Conservation (phyloP, 2,888 invertebrate genomes). For the Listrodromus nycthemerus region DNA sequence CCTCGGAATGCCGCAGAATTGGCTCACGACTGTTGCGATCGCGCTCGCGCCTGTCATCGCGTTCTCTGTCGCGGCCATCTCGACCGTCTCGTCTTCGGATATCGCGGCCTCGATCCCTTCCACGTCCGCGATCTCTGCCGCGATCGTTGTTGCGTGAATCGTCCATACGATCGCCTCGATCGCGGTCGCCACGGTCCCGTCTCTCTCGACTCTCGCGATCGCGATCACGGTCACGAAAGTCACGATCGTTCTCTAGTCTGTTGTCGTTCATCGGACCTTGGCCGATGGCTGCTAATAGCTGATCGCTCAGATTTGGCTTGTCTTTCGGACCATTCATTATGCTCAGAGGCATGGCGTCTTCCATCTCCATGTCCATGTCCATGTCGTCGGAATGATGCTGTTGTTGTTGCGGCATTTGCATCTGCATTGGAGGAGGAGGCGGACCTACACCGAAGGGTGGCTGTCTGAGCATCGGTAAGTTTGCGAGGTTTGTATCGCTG, state of each 20-base stretch:
- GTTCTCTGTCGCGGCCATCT: constrained; percentile 80
- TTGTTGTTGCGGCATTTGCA: constrained; percentile 72
- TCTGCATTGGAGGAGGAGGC: constrained; percentile 80
- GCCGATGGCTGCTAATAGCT: constrained; percentile 86
- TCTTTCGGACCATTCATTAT: constrained; percentile 73
- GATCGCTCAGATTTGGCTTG: constrained; percentile 83
- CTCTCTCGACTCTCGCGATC: constrained; percentile 77
- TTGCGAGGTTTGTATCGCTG: constrained; percentile 80
- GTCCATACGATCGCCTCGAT: constrained; percentile 73
- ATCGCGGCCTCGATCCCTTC: constrained; percentile 77
- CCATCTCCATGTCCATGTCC: constrained; percentile 92
- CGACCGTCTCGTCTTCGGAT: constrained; percentile 75
- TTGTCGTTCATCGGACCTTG: constrained; percentile 83
- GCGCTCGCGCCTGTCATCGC: constrained; percentile 80
- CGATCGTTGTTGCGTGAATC: constrained; percentile 76
- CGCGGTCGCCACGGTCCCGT: constrained; percentile 78
- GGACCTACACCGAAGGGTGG: constrained; percentile 80
- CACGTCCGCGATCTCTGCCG: constrained; percentile 80
- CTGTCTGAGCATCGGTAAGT: constrained; percentile 81
- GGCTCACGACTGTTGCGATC: constrained; percentile 78
- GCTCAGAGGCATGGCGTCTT: constrained; percentile 79
- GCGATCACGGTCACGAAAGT: constrained; percentile 75
- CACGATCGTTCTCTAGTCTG: constrained; percentile 75
- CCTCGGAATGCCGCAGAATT: constrained; percentile 72
- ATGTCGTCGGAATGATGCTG: constrained; percentile 89